Base-by-base conservation (phyloP, 2,113 vertebrate genomes). In the Zapornia atra region DNA sequence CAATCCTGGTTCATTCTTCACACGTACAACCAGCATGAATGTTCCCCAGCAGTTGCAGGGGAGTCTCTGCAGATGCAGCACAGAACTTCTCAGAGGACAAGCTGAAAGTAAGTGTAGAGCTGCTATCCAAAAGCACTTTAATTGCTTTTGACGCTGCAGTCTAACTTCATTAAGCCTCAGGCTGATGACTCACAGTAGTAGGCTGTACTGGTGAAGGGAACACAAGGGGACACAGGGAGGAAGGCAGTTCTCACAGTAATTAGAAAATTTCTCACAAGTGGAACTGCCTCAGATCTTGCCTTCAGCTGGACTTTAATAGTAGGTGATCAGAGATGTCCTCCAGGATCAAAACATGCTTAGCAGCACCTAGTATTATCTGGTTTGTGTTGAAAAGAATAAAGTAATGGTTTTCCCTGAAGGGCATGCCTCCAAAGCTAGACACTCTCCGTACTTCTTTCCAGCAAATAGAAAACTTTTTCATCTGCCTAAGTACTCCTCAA, bases 121-220 rank as follows among this genome's bases (percentile, higher is more conserved):
- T 73, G 72, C 56, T 90, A 56, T 84, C 76, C 60, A 78, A 64
- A 95, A 90, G 51, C 51, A 83, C 76, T 83, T 89, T 64, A 70
- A 94, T 56, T 95, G 69, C 72, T 68, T 94, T 70, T 66, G 71
- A 93, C 54, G 31, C 75, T 70, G 85, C 63, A 73, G 78, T 61
- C 36, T 90, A 93, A 95, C 21, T 92, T 95, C 51, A 81, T 93
- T 92, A 94, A 77, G 60, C 59, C 56, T 26, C 29, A 70, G 75
- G 92, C 92, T 69, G 88, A 94, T 93, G 92, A 94, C 40, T 96
- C 75, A 86, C 44, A 65, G 84, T 53, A 63, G 46, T 50, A 91
- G 46, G n/a, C 66, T 72, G 60, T 59, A 80, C 54, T 82, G 22
- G 31, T 50, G 63, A 85, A 72, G n/a, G 63, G 88, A 93, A 83